A percentile compares a stretch with the other conserved stretches of the same genome.
Evolutionary conservation across 2,797 vertebrate genomes (phyloP).

Genomic region (Moxostoma hubbsi): DNA sequence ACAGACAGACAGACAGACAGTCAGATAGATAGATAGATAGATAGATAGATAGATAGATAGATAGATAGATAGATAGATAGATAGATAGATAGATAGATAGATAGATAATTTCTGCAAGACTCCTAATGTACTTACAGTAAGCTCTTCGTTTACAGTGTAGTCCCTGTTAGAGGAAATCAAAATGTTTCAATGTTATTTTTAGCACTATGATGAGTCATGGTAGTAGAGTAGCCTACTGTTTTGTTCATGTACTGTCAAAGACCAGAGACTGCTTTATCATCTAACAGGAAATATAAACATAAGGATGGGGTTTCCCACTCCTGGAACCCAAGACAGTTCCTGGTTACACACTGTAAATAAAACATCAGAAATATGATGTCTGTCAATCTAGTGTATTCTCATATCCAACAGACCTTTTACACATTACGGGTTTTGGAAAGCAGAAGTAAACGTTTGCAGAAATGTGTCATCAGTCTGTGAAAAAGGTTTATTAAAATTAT

Average conservation of each 20-base stretch:
- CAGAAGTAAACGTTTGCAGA: too few relatives aligned
- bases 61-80: too few relatives aligned
- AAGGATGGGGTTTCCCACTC: constrained; percentile 36
- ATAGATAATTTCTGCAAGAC: neutral
- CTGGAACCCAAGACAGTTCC: constrained; percentile 23
- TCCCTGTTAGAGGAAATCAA: constrained; percentile 46
- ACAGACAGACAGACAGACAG: neutral
- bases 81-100: too few relatives aligned
- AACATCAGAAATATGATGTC: neutral
- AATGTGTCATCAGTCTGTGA: too few relatives aligned
- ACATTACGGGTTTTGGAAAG: too few relatives aligned
- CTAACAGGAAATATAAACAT: constrained; percentile 22
- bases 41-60: too few relatives aligned
- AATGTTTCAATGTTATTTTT: neutral
- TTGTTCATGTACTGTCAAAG: neutral
- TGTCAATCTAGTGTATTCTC: neutral
- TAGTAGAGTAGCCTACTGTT: neutral
- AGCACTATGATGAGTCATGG: constrained; percentile 5
- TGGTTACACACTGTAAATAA: constrained; percentile 9
- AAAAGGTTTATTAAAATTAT: too few relatives aligned
- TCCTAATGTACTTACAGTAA: constrained; percentile 51
- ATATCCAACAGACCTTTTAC: neutral
- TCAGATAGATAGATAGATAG: neutral
- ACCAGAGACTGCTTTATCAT: neutral
- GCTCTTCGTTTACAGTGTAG: constrained; percentile 47